Base-by-base conservation (phyloP, 2,797 vertebrate genomes). In the Vespertilio murinus region DNA sequence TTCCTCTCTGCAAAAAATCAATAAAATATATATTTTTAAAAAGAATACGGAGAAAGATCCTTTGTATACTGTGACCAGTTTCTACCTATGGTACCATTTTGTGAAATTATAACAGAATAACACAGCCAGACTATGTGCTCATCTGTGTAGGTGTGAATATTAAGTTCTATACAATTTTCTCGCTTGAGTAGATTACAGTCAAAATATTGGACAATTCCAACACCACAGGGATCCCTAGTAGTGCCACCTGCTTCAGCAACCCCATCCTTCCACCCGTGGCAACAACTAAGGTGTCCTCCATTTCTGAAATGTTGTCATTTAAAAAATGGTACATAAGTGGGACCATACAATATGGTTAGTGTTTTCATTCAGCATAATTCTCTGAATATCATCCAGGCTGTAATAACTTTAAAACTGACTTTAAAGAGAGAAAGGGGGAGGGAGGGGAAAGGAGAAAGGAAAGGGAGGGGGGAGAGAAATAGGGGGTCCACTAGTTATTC, bases 381-480 rank as follows among this genome's bases (percentile, higher is more conserved):
- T 61, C 59, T 75, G 23, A 38, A 61, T 28, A 70, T 54, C 14
- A 65, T 52, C n/a, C 20, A 67, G 74, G 23, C 4, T 54, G 5
- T 64, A 75, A 49, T n/a, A 61, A 61, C 12, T 61, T 61, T 61
- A 61, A 61, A 65, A 67, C 2, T 38, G 20, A 69, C 35, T 69
- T 67, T 35, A 67, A 33, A 23, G 35, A 38, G 33, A 69, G 33
- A 69, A 38, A 69, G 20, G 20, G 33, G 10, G 11, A 38, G 9
- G 9, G n/a, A 18, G n/a, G 3, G 8, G 3, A 54, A 54, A 8
- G 52, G 20, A 3, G 17, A 5, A 5, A 18, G 10, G 65, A 2
- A 18, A 22, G 18, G 4, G 8, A 35, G 33, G 10, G 18, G 8
- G 1, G 2, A 20, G n/a, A 2, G n/a, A 35, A 8, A 18, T 7